Conservation (phyloP, 2,888 invertebrate species). For the Acrobasis repandana region DNA sequence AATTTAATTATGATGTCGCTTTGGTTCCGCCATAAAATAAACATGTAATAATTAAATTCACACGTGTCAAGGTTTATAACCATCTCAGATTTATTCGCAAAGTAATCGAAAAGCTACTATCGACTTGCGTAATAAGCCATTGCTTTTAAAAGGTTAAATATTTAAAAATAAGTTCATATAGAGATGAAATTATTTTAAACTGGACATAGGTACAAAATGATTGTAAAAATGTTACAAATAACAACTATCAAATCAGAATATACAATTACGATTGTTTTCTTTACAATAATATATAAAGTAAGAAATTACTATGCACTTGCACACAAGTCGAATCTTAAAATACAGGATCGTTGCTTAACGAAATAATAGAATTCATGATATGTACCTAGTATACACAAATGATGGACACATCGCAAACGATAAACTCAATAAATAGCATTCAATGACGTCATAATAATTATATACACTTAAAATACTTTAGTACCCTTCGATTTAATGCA, state of each 20-base stretch:
- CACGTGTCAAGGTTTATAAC: constrained; percentile 68
- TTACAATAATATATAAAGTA: constrained; percentile 1
- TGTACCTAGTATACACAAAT: constrained; percentile 81
- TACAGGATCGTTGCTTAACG: constrained; percentile 56
- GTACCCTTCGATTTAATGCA: constrained; percentile 80
- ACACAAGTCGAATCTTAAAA: constrained; percentile 35
- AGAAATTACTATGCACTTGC: constrained; percentile 18
- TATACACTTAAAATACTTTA: constrained; percentile 78
- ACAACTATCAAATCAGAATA: constrained; percentile 18
- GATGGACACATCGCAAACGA: constrained; percentile 73
- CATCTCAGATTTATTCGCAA: constrained; percentile 53
- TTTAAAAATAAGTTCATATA: background rate
- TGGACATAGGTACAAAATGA: constrained; percentile 6
- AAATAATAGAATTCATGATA: constrained; percentile 76
- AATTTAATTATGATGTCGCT: constrained; percentile 60
- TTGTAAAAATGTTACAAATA: constrained; percentile 9
- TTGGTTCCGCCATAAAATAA: constrained; percentile 69
- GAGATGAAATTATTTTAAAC: background rate
- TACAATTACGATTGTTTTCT: constrained; percentile 14
- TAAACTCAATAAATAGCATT: constrained; percentile 78
- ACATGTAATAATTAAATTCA: constrained; percentile 51
- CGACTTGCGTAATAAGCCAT: constrained; percentile 7
- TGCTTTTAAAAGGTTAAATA: background rate
- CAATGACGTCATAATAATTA: constrained; percentile 69
- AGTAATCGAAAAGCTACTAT: constrained; percentile 23